These are phyloP conservation scores for Oreonectes daqikongensis DNA, from an alignment of 2,797 vertebrate species.

Conservation along the genomic window DNA sequence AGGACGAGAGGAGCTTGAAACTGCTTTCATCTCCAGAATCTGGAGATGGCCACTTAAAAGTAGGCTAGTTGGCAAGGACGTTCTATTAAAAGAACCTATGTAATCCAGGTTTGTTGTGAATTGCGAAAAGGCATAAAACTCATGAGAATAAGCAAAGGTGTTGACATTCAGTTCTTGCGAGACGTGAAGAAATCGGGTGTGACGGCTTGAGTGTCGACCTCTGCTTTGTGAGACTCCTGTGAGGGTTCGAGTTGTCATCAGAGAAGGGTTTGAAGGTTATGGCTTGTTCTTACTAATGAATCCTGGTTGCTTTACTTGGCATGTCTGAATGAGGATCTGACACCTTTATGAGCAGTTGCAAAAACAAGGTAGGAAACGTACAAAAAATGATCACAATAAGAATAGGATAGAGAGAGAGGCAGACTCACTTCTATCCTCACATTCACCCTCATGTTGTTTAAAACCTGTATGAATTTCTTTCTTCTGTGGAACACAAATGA, in stretches of 20 bases:
- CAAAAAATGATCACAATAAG: no score
- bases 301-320: not conserved
- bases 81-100: constrained; percentile 20
- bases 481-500: no score
- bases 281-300: not conserved
- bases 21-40: constrained; percentile 24
- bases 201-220: constrained; percentile 28
- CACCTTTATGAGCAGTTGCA: constrained; percentile 1
- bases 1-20: constrained; percentile 1
- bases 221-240: constrained; percentile 13
- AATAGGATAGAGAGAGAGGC: no score
- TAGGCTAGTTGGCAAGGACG: constrained; percentile 33
- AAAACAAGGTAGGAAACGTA: constrained; percentile 2
- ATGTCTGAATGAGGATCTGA: not conserved
- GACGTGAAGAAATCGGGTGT: constrained; percentile 28
- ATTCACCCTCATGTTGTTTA: no score
- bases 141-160: constrained; percentile 39
- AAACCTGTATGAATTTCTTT: no score
- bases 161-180: constrained; percentile 17
- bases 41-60: constrained; percentile 2
- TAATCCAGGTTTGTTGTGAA: constrained; percentile 33
- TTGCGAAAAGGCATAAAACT: constrained; percentile 22
- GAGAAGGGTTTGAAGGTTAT: not conserved
- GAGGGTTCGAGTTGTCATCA: constrained; percentile 3
- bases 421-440: no score